These are phyloP conservation scores for Pseudois nayaur DNA, from an alignment of 2,113 vertebrate species.

Conservation along the genomic window DNA sequence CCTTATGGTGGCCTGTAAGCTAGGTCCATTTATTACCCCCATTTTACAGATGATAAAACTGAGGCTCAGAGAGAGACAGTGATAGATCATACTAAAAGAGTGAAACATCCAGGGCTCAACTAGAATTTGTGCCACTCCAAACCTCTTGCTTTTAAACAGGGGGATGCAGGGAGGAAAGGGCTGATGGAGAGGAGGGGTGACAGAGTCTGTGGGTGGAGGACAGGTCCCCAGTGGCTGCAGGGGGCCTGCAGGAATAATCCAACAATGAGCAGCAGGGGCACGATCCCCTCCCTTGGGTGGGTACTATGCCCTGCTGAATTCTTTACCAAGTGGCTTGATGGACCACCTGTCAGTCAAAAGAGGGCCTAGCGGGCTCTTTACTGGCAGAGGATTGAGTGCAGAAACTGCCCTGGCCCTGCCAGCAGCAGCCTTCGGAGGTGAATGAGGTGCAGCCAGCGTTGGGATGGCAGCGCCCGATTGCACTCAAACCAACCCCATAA, in stretches of 20 bases:
- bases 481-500: neutral
- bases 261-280: neutral
- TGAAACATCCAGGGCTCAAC: neutral
- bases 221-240: accelerated
- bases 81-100: no score
- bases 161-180: neutral
- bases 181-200: neutral
- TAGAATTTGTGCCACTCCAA: neutral
- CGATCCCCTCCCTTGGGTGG: no score
- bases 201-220: neutral
- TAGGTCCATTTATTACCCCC: neutral
- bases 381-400: neutral
- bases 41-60: neutral
- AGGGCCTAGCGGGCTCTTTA: neutral
- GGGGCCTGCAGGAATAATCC: neutral
- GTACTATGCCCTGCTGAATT: neutral
- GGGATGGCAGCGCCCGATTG: neutral
- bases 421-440: neutral
- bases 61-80: neutral
- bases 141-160: neutral
- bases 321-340: neutral
- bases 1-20: neutral
- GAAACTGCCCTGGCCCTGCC: neutral
- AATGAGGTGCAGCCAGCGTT: neutral
- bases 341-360: neutral